Conservation (phyloP, 1,140 invertebrate species). For the Arctopsyche grandis region DNA sequence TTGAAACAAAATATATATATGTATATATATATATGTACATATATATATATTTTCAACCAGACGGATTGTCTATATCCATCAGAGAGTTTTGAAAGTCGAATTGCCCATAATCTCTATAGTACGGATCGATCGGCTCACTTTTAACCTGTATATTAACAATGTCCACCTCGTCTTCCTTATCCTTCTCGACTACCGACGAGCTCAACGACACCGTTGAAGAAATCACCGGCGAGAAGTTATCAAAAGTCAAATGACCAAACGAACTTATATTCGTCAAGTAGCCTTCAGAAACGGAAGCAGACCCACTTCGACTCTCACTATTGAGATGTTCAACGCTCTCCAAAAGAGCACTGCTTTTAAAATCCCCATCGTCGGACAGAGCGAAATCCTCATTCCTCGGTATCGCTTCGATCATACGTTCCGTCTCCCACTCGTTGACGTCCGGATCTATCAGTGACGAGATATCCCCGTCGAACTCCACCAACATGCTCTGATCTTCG, state of each 20-base stretch:
- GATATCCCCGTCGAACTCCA: slow-evolving; percentile 59
- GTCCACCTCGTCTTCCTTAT: slow-evolving; percentile 27
- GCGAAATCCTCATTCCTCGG: not conserved
- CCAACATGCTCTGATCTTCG: slow-evolving; percentile 61
- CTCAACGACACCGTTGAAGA: slow-evolving; percentile 51
- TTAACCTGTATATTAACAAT: slow-evolving; percentile 23
- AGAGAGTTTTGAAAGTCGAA: slow-evolving; percentile 23
- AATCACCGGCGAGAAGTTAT: slow-evolving; percentile 48
- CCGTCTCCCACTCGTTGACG: slow-evolving; percentile 16
- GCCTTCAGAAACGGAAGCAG: not conserved
- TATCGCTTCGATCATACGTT: slow-evolving; percentile 3
- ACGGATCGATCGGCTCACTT: slow-evolving; percentile 33
- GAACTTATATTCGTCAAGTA: not conserved
- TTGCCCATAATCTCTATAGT: slow-evolving; percentile 23
- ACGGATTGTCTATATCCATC: slow-evolving; percentile 5
- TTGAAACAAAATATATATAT: too few species aligned
- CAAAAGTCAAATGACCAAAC: slow-evolving; percentile 33
- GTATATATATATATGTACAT: too few species aligned
- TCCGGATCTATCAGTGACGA: slow-evolving; percentile 13
- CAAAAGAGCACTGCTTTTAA: not conserved
- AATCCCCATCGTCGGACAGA: not conserved
- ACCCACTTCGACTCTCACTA: not conserved
- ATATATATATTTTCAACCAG: slow-evolving; percentile 21
- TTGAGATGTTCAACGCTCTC: not conserved
- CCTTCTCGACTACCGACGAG: slow-evolving; percentile 13